Conservation (phyloP, 2,797 vertebrate species). For the Buphagus erythrorhynchus region DNA sequence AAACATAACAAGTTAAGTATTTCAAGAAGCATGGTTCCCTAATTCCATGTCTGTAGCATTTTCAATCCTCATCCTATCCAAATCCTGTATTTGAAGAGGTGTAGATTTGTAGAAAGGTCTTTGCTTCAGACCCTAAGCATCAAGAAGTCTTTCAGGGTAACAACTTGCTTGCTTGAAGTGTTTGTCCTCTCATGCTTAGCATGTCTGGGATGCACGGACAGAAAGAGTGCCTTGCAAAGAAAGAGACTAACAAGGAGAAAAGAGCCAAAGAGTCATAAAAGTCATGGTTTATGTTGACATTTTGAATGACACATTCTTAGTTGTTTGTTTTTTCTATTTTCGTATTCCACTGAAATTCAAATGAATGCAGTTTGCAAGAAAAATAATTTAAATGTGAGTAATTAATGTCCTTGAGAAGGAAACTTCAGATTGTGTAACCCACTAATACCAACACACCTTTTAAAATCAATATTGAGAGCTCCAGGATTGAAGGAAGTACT, state of each 20-base stretch:
- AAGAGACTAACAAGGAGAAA: background rate
- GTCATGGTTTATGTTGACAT: background rate
- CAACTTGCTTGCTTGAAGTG: background rate
- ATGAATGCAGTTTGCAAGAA: background rate
- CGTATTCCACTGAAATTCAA: background rate
- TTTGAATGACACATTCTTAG: background rate
- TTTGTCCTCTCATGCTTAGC: background rate
- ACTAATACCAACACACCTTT: background rate
- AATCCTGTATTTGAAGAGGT: background rate
- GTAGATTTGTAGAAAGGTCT: background rate
- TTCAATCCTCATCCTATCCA: background rate
- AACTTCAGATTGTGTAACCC: background rate
- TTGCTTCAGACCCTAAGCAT: background rate
- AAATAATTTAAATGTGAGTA: background rate
- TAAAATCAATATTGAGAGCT: slow-evolving; percentile 8
- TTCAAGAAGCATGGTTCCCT: background rate
- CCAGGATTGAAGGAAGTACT: background rate
- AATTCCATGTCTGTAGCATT: background rate
- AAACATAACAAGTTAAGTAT: background rate
- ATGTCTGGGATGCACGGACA: background rate
- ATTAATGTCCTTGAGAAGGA: background rate
- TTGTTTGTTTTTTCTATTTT: background rate
- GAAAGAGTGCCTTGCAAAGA: background rate
- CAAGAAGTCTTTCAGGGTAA: background rate
- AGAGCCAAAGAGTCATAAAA: background rate